These are phyloP conservation scores for Anneissia japonica DNA, from an alignment of 35 echinoderm and acorn worm species.

Conservation along the genomic window DNA sequence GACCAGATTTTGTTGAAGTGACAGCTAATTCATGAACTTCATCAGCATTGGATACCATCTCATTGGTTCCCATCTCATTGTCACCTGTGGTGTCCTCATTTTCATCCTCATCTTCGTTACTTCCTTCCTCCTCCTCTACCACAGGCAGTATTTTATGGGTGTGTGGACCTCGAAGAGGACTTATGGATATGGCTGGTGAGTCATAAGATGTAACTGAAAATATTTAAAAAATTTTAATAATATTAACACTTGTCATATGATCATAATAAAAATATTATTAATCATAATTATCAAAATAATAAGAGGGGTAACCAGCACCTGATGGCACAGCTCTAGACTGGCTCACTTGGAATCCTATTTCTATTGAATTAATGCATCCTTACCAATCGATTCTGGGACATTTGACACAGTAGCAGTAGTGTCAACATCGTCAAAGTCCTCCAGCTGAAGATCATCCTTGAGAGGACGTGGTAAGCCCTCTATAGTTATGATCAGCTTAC, in stretches of 20 bases:
- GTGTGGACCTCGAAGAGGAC: conserved; percentile 27
- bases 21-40: conserved; percentile 70
- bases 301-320: too few relatives aligned
- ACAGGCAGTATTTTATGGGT: conserved; percentile 43
- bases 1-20: conserved; percentile 16
- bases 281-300: too few relatives aligned
- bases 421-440: conserved; percentile 38
- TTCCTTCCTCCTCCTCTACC: conserved; percentile 79
- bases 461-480: conserved; percentile 76
- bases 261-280: too few relatives aligned
- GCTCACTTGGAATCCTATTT: too few relatives aligned
- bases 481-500: conserved; percentile 67
- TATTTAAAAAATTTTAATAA: too few relatives aligned
- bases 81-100: conserved; percentile 5
- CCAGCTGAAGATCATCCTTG: conserved; percentile 65
- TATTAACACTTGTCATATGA: too few relatives aligned
- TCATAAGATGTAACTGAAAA: conserved; percentile 19
- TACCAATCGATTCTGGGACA: neutral
- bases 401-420: neutral
- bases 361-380: too few relatives aligned
- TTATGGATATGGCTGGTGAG: conserved; percentile 69
- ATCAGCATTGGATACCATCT: conserved; percentile 70
- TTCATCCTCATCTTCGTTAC: neutral
- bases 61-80: conserved; percentile 45
- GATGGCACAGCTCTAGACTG: too few relatives aligned